Percentiles rank a stretch among this genome's conserved stretches.
phyloP scores from a whole-genome alignment of 2,888 invertebrate genomes.

The Apodemia duryi region DNA sequence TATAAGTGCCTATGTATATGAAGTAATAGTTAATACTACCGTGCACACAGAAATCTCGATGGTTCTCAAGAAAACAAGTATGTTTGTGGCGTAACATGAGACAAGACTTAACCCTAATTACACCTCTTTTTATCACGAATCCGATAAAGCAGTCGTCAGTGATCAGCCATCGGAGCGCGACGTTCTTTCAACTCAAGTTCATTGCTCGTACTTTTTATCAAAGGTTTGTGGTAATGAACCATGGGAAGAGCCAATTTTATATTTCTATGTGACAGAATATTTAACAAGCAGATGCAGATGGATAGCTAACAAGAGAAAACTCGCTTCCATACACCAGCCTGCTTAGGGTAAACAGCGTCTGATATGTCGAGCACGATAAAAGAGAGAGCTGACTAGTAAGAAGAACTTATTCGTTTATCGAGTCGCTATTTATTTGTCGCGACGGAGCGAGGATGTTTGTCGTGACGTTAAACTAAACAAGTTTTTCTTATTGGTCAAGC shows the following conservation, averaged over 20 bases:
- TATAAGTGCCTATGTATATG: not conserved
- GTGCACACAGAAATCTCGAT: conserved; percentile 7
- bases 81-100: conserved; percentile 2
- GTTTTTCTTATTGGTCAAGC: too few relatives aligned
- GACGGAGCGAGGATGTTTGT: too few relatives aligned
- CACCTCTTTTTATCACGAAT: not conserved
- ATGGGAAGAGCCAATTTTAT: not conserved
- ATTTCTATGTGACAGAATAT: not conserved
- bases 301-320: too few relatives aligned
- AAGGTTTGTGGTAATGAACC: conserved; percentile 2
- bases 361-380: too few relatives aligned
- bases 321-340: too few relatives aligned
- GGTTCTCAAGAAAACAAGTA: conserved; percentile 12
- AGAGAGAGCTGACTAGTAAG: too few relatives aligned
- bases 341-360: too few relatives aligned
- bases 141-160: conserved; percentile 29
- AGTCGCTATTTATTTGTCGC: too few relatives aligned
- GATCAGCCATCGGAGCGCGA: conserved; percentile 59
- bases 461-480: too few relatives aligned
- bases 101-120: not conserved
- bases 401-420: too few relatives aligned
- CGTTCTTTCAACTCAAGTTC: conserved; percentile 73
- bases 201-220: conserved; percentile 47
- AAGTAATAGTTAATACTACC: not conserved
- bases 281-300: too few relatives aligned